Base-by-base conservation (phyloP, 2,797 vertebrate species). In the Echiichthys vipera region DNA sequence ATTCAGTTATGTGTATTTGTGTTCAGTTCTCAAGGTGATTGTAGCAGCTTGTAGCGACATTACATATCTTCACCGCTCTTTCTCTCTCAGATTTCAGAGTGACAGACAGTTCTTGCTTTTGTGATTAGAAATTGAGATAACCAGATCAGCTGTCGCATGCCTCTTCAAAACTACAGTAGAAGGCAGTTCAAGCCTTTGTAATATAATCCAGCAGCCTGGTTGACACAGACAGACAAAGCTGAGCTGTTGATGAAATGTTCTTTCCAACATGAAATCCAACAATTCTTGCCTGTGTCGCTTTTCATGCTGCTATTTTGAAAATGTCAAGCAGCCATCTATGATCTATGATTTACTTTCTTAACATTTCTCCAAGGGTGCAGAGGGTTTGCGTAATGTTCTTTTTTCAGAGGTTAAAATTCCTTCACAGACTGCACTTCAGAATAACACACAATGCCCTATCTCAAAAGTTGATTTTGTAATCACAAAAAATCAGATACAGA, bases 41-140 rank as follows among this genome's bases (percentile, higher is more conserved):
- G 18, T 54, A 32, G 42, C 54, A 78, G 63, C 68, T 66, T 55
- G 55, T 47, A 22, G 39, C 27, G 57, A 62, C 49, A 17, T 65
- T 36, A n/a, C 27, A 36, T 65, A 53, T 63, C 29, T 20, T 39
- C 36, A 39, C 27, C 12, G 5, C 9, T 54, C 58, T 51, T 54
- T 75, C 61, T 59, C 45, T 42, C 36, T 43, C 51, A 43, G 7
- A 53, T 50, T 70, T 69, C 58, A 63, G 47, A 66, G 50, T 34
- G 54, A 71, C 45, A 54, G 71, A 67, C 67, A 49, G 47, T 30
- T 43, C 64, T 66, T 77, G 51, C 57, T 69, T 83, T 51, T 79
- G 69, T 61, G 25, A 74, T 71, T 40, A 66, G 71, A 70, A 55
- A 51, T 49, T 29, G 62, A 72, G 54, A 81, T 65, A 42, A 40